Base-by-base conservation (phyloP, 1,140 invertebrate species). In the Thrips palmi region DNA sequence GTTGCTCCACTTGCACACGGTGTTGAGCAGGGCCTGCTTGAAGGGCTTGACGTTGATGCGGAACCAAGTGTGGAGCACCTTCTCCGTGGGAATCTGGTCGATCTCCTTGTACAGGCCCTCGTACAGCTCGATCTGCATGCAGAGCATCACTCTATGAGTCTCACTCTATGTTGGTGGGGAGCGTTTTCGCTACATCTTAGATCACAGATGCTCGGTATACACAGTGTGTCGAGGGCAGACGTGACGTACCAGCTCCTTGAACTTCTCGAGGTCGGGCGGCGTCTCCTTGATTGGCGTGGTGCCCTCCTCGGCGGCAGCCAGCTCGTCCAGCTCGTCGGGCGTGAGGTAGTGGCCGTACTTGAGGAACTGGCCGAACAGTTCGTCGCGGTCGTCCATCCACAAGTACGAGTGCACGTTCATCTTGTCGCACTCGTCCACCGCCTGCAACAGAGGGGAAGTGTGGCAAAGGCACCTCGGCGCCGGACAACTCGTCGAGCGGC, bases 1-100 rank as follows among this genome's bases (percentile, higher is more conserved):
- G 45, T 72, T 71, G 33, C 73, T 71, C 80, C 83, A 86, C 44
- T 74, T 72, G 49, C 74, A 75, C 33, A 82, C 67, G 32, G 70
- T 69, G 46, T 77, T 76, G 47, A 86, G 65, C 4, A 87, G 63
- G 28, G 65, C 62, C 42, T 80, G 71, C 48, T 83, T 83, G 38
- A 87, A 75, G 27, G 71, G 66, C 37, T 59, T 67, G 11, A 77
- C 53, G 46, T 86, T 71, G 0, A 86, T 54, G 43, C 65, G 60
- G 7, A 87, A 62, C 79, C 82, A 85, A 12, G 64, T 62, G 21
- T 74, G 69, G 50, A 82, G 71, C 6, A 70, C 47, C 24, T 55
- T 54, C 23, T 54, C 51, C 10, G 51, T 49, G 17, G 59, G 52
- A 14, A 70, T 56, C 38, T 48, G 45, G 23, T 57, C 45, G 11